Percentiles rank a stretch among this genome's conserved stretches.
Evolutionary conservation across 2,113 vertebrate species (phyloP).

Genomic region (Chloropsis hardwickii): DNA sequence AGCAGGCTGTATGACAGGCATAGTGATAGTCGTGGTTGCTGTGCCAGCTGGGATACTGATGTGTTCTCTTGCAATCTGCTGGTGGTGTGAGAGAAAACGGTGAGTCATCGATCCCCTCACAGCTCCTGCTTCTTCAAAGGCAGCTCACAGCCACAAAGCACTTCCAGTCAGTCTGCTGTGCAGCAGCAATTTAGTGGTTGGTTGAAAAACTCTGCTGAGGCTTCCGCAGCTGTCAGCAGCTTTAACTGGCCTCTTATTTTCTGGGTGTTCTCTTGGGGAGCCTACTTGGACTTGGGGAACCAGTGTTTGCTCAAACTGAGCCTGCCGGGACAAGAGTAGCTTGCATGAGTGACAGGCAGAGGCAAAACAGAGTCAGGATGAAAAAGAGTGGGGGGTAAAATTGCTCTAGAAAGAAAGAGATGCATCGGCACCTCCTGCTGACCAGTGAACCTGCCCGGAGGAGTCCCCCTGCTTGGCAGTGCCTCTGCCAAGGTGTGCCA

Average conservation of each 20-base stretch:
- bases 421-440: background rate
- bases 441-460: background rate
- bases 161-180: background rate
- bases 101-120: background rate
- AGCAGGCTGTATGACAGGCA: background rate
- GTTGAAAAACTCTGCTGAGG: background rate
- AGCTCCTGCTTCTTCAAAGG: background rate
- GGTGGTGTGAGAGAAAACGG: background rate
- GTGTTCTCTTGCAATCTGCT: background rate
- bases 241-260: background rate
- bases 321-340: background rate
- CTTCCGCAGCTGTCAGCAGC: background rate
- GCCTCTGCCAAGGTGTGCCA: background rate
- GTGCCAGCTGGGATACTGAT: background rate
- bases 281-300: background rate
- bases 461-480: fast-evolving
- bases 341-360: background rate
- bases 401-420: background rate
- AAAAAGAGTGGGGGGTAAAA: background rate
- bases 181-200: background rate
- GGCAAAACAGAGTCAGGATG: background rate
- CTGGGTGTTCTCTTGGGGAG: background rate
- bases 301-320: background rate
- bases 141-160: background rate
- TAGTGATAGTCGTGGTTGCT: background rate